Base-by-base conservation (phyloP, 2,797 vertebrate species). In the Ctenosaura bakeri region DNA sequence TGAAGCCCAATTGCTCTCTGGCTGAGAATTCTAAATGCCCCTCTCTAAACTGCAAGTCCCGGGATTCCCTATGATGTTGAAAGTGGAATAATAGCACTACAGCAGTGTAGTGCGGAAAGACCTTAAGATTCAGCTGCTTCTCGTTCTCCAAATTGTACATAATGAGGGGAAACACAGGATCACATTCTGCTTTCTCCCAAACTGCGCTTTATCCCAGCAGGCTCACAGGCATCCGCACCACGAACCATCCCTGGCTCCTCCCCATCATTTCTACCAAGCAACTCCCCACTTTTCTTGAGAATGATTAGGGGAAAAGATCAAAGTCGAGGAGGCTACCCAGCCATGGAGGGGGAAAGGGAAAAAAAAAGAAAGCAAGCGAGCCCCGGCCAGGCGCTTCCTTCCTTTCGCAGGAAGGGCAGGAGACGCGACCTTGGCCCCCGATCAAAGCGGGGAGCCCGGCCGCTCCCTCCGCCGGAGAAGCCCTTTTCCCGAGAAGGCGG, bases 281-380 rank as follows among this genome's bases (percentile, higher is more conserved):
- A 12, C 50, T 42, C 52, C 62, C 35, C 32, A 16, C 38, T 38
- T 13, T 14, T 22, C 26, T 29, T n/a, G 20, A 35, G n/a, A 18
- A 18, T 14, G 42, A n/a, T 24, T 6, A 13, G 14, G 4, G 4
- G 4, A 42, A 62, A 59, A 81, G 35, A 29, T 13, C 62, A 38
- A 56, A 38, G 24, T 64, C 6, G 12, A 29, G 29, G 32, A 38
- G 24, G 6, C 24, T 18, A 71, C 52, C 87, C 52, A 59, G 56
- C 62, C 4, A 0, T 2, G 16, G 50, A 2, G 7, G 79, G 14
- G 10, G 9, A 1, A 24, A 10, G 0, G 24, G 2, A 26, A 38
- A 62, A 22, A 56, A 35, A 9, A 16, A 54, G 29, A 46, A 46
- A 42, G 42, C 1, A 42, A 42, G 42, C 42, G 3, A 3, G 42